Evolutionary conservation across 2,113 vertebrate genomes (phyloP), one percentile per base, ranked within the genome.

Genomic region (Elaphurus davidianus): DNA sequence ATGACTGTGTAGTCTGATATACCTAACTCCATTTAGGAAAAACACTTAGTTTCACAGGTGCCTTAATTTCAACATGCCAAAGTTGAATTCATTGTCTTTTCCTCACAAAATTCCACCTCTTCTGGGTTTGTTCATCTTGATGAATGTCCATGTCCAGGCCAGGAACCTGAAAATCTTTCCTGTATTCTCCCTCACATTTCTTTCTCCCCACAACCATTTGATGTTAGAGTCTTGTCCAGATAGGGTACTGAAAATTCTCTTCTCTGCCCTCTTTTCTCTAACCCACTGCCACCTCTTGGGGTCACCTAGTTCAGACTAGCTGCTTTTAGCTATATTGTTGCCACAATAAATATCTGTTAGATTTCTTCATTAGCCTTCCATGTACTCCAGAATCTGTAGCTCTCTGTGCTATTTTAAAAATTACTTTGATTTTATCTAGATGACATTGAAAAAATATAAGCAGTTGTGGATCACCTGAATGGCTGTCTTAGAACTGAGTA

Each of bases 261-360:
- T 30, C 57, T 40, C 6, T 47, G 57, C 67, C 13, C 5, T 52
- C 16, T 85, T 88, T 54, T 88, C 10, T 94, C 78, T 57, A 74
- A 91, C 36, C 14, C 47, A 64, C 54, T 89, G 19, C 67, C 30
- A 64, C 12, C 16, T 86, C 23, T 94, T n/a, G 13, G n/a, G n/a
- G 43, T 92, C 47, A 60, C 30, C 50, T 85, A 40, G 14, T 76
- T 87, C 92, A 33, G 27, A 79, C 36, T 54, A 59, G 27, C 43
- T 95, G 19, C 62, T 71, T 97, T 91, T 54, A 96, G 71, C 57
- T 50, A 60, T 87, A 11, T 36, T 78, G 60, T 84, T 97, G 52
- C 25, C 55, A 60, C 7, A 33, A 23, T 82, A 60, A 93, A 9
- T 88, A 89, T 45, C 45, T 30, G 14, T 84, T 90, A 16, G n/a